Evolutionary conservation across 2,797 vertebrate species (phyloP).

Genomic region (Perdix hodgsoniae): DNA sequence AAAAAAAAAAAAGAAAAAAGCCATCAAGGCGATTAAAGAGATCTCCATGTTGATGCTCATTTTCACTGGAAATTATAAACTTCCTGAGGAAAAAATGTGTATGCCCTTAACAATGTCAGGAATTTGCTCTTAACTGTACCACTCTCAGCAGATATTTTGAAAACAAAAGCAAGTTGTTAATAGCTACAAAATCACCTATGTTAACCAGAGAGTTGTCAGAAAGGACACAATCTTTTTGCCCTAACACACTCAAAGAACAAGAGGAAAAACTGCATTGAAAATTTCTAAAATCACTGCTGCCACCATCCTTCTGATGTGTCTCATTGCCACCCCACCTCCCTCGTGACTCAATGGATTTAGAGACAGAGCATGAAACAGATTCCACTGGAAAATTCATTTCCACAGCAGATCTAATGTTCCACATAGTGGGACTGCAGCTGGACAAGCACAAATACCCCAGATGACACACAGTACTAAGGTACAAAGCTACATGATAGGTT

Average conservation of each 20-base stretch:
- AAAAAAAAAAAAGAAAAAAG: background rate
- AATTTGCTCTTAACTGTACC: background rate
- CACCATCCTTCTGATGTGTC: background rate
- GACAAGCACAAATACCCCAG: background rate
- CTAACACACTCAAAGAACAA: background rate
- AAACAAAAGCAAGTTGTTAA: background rate
- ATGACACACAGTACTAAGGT: background rate
- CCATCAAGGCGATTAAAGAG: background rate
- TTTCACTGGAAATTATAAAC: background rate
- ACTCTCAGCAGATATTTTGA: background rate
- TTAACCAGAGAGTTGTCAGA: background rate
- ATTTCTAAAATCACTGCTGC: background rate
- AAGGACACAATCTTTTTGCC: background rate
- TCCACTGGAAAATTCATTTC: slow-evolving; percentile 23
- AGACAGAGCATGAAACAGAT: background rate
- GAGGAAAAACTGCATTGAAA: background rate
- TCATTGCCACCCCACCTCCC: background rate
- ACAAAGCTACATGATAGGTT: background rate
- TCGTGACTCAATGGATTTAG: background rate
- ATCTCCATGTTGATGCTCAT: background rate
- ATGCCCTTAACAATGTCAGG: background rate
- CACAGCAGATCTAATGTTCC: background rate
- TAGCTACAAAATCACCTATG: background rate
- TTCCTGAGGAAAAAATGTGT: background rate
- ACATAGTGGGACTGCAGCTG: background rate